Evolutionary conservation across 1,140 invertebrate genomes (phyloP).

Genomic region (Apis cerana): DNA sequence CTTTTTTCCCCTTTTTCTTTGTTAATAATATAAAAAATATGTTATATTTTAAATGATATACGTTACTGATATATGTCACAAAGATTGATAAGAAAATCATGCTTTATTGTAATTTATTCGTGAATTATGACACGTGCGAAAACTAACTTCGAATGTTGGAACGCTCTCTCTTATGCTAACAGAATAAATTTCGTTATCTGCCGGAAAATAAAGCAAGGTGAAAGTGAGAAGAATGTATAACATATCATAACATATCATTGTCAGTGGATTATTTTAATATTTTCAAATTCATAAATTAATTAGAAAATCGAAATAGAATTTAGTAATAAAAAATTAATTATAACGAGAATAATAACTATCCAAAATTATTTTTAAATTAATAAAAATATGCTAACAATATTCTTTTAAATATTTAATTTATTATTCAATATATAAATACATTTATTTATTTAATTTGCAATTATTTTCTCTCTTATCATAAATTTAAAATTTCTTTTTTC

Average conservation of each 20-base stretch:
- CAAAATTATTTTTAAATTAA: no score
- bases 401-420: not conserved
- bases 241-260: slow-evolving; percentile 25
- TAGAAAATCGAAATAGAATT: not conserved
- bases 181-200: slow-evolving; percentile 40
- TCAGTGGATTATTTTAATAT: not conserved
- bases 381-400: no score
- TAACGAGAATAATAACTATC: no score
- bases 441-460: not conserved
- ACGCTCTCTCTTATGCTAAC: slow-evolving; percentile 63
- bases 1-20: no score
- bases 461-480: not conserved
- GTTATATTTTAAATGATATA: no score
- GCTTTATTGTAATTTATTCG: no score
- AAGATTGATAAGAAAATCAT: no score
- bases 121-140: not conserved
- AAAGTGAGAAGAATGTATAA: slow-evolving; percentile 53
- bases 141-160: not conserved
- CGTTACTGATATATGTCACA: no score
- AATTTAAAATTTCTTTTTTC: not conserved
- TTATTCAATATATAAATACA: no score
- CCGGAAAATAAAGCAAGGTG: slow-evolving; percentile 39
- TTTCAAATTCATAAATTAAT: not conserved
- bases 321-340: no score
- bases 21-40: no score